Evolutionary conservation across 2,797 vertebrate species (phyloP), one percentile per base, ranked within the genome.

Genomic region (Nothura maculosa): DNA sequence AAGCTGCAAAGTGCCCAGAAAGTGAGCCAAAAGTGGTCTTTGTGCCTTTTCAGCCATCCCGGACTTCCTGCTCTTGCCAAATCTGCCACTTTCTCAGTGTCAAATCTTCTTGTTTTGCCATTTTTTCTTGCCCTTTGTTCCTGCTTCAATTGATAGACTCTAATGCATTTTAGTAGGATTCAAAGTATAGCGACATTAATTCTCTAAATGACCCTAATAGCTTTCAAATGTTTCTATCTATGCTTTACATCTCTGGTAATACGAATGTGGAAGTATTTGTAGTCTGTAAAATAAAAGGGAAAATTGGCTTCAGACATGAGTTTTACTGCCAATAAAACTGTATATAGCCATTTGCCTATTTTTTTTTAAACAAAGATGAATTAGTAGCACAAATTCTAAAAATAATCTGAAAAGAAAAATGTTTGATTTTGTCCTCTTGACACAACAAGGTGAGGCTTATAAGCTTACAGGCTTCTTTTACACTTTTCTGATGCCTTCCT

Each of bases 231-330:
- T 91, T 95, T 90, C 82, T 91, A 92, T 94, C 70, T 17, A 80
- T 86, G 87, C 64, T 89, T 92, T 91, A 88, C n/a, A 0, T 95
- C 89, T 91, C 88, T 16, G 84, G 77, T 82, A 91, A 95, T 89
- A 96, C 81, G 80, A 94, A 96, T 43, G 82, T 95, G 92, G 92
- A 95, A 95, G 82, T 79, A 95, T 95, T 95, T 95, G 89, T 81
- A 95, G 94, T 91, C 95, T 93, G 93, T 95, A 95, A 96, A 96
- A 93, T 92, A 92, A 96, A 85, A 90, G 80, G 70, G 64, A 92
- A 92, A 95, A 94, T 84, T 95, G 91, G 85, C 95, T 82, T 94
- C 92, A 95, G 92, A 93, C 72, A 2, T 20, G 70, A 64, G 12
- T 77, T 95, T 94, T 92, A 90, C 74, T 94, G 94, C 80, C 94